Percentiles rank a stretch among this genome's conserved stretches.
These are phyloP conservation scores for Pelodiscus sinensis DNA, from an alignment of 2,113 vertebrate species.

Conservation along the genomic window DNA sequence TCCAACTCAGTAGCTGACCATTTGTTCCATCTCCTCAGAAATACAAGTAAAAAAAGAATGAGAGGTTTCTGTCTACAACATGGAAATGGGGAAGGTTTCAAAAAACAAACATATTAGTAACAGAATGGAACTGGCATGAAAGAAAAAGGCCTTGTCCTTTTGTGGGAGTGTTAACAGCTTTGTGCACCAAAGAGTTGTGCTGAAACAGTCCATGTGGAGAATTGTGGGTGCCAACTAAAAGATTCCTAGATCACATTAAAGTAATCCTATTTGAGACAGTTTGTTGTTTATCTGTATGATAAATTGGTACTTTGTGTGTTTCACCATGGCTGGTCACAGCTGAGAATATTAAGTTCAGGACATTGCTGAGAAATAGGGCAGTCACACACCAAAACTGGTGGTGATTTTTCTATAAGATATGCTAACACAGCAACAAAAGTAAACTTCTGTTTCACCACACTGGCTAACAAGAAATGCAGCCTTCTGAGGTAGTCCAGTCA, in stretches of 20 bases:
- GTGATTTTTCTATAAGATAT: too few relatives aligned
- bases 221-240: neutral
- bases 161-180: neutral
- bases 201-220: neutral
- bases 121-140: constrained; percentile 32
- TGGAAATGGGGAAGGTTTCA: constrained; percentile 19
- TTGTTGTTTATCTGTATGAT: neutral
- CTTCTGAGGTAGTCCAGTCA: too few relatives aligned
- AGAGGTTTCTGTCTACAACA: neutral
- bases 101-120: neutral
- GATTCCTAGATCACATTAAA: neutral
- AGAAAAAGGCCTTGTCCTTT: neutral
- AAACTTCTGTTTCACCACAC: too few relatives aligned
- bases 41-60: constrained; percentile 36
- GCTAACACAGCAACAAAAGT: too few relatives aligned
- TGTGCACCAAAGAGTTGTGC: neutral
- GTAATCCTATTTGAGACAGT: neutral
- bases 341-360: too few relatives aligned
- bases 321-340: too few relatives aligned
- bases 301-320: too few relatives aligned
- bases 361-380: too few relatives aligned
- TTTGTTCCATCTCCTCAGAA: neutral
- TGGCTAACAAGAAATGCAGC: too few relatives aligned
- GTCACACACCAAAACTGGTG: too few relatives aligned
- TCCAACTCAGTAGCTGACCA: neutral